Evolutionary conservation across 2,797 vertebrate genomes (phyloP), one percentile per base, ranked within the genome.

Genomic region (Manis pentadactyla): DNA sequence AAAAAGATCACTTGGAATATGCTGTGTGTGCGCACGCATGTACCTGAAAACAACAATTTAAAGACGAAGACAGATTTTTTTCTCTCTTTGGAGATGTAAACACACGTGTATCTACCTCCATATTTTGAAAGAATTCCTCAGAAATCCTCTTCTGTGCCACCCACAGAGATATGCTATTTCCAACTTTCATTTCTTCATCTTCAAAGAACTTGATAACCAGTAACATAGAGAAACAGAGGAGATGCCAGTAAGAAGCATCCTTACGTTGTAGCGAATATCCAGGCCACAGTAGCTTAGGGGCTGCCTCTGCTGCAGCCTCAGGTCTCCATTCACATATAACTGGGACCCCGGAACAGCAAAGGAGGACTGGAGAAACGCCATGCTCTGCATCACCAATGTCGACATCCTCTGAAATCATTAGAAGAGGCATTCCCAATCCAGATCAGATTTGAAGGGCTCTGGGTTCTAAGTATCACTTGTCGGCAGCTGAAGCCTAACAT

Each of bases 301-400:
- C 7, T 98, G 98, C 97, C 98, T 99, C 98, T 99, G 99, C 94
- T 99, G 99, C 90, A 99, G 96, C 97, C 97, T 99, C 98, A 99
- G 98, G 96, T 99, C 99, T 98, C 99, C 99, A 0, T 99, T 99
- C 93, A 99, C 89, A 66, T 98, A 99, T 1, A 99, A 98, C 96
- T 98, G 99, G 14, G 99, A 99, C 13, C 99, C 99, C 0, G 99
- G 99, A 15, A 99, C 97, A 5, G 99, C 92, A 18, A 99, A 99
- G 15, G 99, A 99, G 93, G 99, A 98, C 95, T 99, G 99, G 37
- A 99, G 97, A 83, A 99, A 99, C 0, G 98, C 99, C 98, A 99
- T 98, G 93, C 99, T 99, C 98, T 99, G 99, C 99, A 99, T 99
- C 98, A 99, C 98, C 29, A 99, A 98, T 0, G 99, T 99, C 4